A percentile compares a stretch with the other conserved stretches of the same genome.
These are phyloP conservation scores for Troilus luridus DNA, from an alignment of 2,888 invertebrate genomes.

Conservation along the genomic window DNA sequence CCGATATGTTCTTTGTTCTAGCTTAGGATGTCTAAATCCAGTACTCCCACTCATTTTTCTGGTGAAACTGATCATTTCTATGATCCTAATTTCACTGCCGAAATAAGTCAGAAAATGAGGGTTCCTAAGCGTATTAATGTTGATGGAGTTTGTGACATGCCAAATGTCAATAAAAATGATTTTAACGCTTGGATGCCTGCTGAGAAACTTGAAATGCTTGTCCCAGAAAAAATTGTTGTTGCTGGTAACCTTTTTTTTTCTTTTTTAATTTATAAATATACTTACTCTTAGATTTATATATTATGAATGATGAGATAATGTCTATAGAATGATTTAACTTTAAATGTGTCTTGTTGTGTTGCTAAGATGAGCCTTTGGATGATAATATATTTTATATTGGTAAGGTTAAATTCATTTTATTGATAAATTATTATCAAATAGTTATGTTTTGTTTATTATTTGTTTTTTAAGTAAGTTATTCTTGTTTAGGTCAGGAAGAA, in stretches of 20 bases:
- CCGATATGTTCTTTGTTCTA: background rate
- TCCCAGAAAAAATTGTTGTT: conserved; percentile 93
- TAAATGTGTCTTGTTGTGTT: conserved; percentile 42
- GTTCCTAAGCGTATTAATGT: conserved; percentile 86
- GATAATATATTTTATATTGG: conserved; percentile 49
- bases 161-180: conserved; percentile 66
- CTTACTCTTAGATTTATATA: background rate
- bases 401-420: background rate
- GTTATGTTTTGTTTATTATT: background rate
- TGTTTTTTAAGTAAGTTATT: background rate
- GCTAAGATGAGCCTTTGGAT: conserved; percentile 51
- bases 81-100: conserved; percentile 81
- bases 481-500: conserved; percentile 73
- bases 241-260: conserved; percentile 75
- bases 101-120: conserved; percentile 86
- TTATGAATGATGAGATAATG: background rate
- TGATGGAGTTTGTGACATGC: conserved; percentile 76
- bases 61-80: conserved; percentile 74
- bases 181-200: conserved; percentile 64
- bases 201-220: conserved; percentile 91
- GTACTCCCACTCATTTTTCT: conserved; percentile 75
- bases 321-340: background rate
- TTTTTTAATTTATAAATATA: background rate
- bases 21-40: conserved; percentile 59
- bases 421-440: background rate